Evolutionary conservation across 2,888 invertebrate species (phyloP).

Genomic region (Carterocephalus palaemon): DNA sequence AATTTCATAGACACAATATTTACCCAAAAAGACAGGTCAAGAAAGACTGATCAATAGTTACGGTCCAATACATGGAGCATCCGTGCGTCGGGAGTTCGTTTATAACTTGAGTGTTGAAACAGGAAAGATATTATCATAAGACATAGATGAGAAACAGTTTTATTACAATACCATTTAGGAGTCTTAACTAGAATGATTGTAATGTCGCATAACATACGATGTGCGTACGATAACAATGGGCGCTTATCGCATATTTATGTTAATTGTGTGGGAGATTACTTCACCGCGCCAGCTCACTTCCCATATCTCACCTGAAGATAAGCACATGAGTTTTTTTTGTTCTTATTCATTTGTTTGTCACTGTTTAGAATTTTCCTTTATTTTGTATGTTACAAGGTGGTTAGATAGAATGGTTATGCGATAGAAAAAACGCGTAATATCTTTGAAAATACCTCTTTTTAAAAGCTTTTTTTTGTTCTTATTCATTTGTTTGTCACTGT

Average conservation of each 20-base stretch:
- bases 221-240: constrained; percentile 8
- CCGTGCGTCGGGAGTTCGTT: too few relatives aligned
- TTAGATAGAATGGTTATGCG: not conserved
- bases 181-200: too few relatives aligned
- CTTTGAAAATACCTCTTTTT: too few relatives aligned
- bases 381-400: not conserved
- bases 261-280: constrained; percentile 18
- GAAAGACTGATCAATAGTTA: too few relatives aligned
- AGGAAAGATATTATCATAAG: too few relatives aligned
- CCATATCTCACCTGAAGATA: constrained; percentile 18
- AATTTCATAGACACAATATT: too few relatives aligned
- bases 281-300: constrained; percentile 14
- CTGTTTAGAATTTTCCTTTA: not conserved
- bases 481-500: constrained; percentile 6
- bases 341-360: constrained; percentile 4
- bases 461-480: not conserved
- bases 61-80: too few relatives aligned
- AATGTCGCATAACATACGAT: constrained; percentile 6
- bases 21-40: too few relatives aligned
- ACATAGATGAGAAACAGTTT: not conserved
- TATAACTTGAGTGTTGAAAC: too few relatives aligned
- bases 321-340: not conserved
- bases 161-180: not conserved
- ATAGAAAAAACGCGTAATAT: too few relatives aligned
- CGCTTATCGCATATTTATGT: constrained; percentile 18